Evolutionary conservation across 1,140 invertebrate genomes (phyloP).

Genomic region (Andricus grossulariae): DNA sequence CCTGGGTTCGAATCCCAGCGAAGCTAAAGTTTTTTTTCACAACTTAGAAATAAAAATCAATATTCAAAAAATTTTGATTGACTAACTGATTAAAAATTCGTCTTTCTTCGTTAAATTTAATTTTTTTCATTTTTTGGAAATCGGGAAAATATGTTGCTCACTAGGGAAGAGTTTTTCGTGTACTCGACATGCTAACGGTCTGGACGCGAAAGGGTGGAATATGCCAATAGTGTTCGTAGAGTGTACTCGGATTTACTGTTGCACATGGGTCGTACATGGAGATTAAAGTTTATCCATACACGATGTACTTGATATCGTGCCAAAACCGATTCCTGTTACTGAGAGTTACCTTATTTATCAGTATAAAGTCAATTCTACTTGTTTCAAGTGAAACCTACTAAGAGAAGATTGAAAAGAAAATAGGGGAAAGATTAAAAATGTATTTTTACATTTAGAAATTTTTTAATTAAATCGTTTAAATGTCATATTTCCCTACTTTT

Average conservation of each 20-base stretch:
- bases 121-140: background rate
- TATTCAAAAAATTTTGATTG: too few species aligned
- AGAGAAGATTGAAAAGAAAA: background rate
- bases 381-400: slow-evolving; percentile 13
- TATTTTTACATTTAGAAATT: too few species aligned
- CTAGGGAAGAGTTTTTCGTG: background rate
- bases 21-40: too few species aligned
- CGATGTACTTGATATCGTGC: slow-evolving; percentile 31
- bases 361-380: slow-evolving; percentile 4
- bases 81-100: too few species aligned
- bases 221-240: slow-evolving; percentile 23
- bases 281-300: slow-evolving; percentile 31
- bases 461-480: too few species aligned
- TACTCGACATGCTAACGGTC: background rate
- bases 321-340: slow-evolving; percentile 30
- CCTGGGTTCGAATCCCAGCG: too few species aligned
- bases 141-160: background rate
- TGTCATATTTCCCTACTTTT: too few species aligned
- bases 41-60: too few species aligned
- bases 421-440: too few species aligned
- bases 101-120: too few species aligned
- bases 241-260: slow-evolving; percentile 25
- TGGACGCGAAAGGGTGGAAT: slow-evolving; percentile 8
- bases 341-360: slow-evolving; percentile 31
- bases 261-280: slow-evolving; percentile 30